Percentiles rank a stretch among this genome's conserved stretches.
These are phyloP conservation scores for Philereme transversata DNA, from an alignment of 2,888 invertebrate species.

Conservation along the genomic window DNA sequence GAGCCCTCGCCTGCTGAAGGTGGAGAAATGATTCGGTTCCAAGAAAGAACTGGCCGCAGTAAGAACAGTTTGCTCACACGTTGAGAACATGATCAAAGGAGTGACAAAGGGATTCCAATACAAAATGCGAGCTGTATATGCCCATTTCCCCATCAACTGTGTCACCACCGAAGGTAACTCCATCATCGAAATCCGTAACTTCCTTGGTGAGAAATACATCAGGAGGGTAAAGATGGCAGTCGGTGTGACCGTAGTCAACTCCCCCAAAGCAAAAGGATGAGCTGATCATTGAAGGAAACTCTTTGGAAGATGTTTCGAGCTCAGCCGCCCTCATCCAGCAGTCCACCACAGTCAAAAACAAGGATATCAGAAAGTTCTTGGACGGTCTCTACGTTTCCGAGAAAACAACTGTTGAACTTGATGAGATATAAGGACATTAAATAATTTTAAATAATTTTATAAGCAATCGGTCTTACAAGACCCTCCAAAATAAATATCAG, in stretches of 20 bases:
- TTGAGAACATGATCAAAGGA: slow-evolving; percentile 99
- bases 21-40: slow-evolving; percentile 99
- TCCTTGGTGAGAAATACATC: slow-evolving; percentile 99
- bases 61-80: slow-evolving; percentile 98
- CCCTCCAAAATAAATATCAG: no score
- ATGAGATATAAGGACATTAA: slow-evolving; percentile 85
- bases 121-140: slow-evolving; percentile 99
- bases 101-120: slow-evolving; percentile 97
- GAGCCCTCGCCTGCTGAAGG: slow-evolving; percentile 88
- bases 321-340: slow-evolving; percentile 99
- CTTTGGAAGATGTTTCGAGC: slow-evolving; percentile 98
- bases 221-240: slow-evolving; percentile 97
- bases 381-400: slow-evolving; percentile 99
- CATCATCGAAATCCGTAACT: slow-evolving; percentile 98
- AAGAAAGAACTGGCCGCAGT: slow-evolving; percentile 99
- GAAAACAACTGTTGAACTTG: slow-evolving; percentile 96
- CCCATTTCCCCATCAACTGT: slow-evolving; percentile 99
- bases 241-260: slow-evolving; percentile 96
- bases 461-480: no score
- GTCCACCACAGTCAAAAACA: slow-evolving; percentile 99
- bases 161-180: slow-evolving; percentile 95
- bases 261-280: slow-evolving; percentile 98
- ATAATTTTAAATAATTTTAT: no score
- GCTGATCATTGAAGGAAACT: slow-evolving; percentile 97
- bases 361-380: slow-evolving; percentile 99